Evolutionary conservation across 1,140 invertebrate species (phyloP).

Genomic region (Druon quercuslanigerum): DNA sequence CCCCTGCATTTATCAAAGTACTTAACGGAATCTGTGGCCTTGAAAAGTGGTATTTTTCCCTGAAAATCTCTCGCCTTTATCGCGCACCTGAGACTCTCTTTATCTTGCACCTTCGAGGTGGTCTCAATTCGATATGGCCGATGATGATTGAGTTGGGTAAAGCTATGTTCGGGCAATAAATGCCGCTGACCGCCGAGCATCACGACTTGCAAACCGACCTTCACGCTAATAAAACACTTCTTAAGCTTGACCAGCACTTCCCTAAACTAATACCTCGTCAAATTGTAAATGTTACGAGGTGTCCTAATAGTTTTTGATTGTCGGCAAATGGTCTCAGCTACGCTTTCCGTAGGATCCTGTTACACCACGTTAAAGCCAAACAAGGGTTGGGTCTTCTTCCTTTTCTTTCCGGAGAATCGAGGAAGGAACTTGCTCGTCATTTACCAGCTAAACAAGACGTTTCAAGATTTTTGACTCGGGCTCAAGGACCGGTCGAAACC

Average conservation of each 20-base stretch:
- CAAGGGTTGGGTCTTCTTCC: not conserved
- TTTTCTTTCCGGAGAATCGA: not conserved
- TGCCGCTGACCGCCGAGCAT: conserved; percentile 11
- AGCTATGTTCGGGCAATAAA: conserved; percentile 17
- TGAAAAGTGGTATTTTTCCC: not conserved
- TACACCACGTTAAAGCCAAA: not conserved
- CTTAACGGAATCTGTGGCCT: not conserved
- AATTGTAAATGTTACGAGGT: conserved; percentile 20
- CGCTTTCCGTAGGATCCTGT: conserved; percentile 2
- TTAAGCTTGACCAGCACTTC: conserved; percentile 26
- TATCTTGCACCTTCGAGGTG: conserved; percentile 23
- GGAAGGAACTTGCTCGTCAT: conserved; percentile 10
- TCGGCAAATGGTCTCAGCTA: conserved; percentile 9
- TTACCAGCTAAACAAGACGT: conserved; percentile 21
- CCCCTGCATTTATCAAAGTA: not conserved
- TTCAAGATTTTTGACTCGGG: not conserved
- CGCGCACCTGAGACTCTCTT: conserved; percentile 10
- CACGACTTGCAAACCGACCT: conserved; percentile 27
- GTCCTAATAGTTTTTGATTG: conserved; percentile 27
- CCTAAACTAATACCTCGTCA: conserved; percentile 18
- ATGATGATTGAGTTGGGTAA: conserved; percentile 29
- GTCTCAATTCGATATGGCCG: conserved; percentile 26
- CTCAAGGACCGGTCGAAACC: conserved; percentile 10
- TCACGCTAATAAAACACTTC: conserved; percentile 29
- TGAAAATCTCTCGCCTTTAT: not conserved